Conservation (phyloP, 1,140 invertebrate species). For the Drosophila bocqueti region DNA sequence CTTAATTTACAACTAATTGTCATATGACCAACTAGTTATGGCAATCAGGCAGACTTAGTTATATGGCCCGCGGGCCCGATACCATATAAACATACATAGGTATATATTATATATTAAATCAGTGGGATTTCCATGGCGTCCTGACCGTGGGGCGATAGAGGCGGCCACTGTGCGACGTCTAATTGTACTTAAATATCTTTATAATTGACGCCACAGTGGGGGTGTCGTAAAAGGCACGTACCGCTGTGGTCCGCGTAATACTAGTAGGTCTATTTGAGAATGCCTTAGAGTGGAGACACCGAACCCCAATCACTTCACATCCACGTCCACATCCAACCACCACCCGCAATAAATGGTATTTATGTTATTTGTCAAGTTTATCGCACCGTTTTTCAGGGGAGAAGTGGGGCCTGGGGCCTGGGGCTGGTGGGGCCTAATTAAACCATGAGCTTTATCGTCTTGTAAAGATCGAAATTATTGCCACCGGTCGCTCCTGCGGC, state of each 20-base stretch:
- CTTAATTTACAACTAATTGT: conserved; percentile 82
- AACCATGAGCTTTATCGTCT: conserved; percentile 72
- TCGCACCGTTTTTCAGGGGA: conserved; percentile 43
- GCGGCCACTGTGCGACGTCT: conserved; percentile 35
- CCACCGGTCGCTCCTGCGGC: conserved; percentile 13
- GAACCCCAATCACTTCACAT: conserved; percentile 35
- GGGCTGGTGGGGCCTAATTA: conserved; percentile 62
- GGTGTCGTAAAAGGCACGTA: conserved; percentile 73
- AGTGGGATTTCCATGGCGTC: conserved; percentile 46
- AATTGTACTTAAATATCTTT: conserved; percentile 84
- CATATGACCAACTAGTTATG: conserved; percentile 69
- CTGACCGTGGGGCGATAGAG: conserved; percentile 45
- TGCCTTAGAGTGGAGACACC: conserved; percentile 52
- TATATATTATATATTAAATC: conserved; percentile 55
- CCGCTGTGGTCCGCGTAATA: conserved; percentile 65
- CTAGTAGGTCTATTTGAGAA: conserved; percentile 71
- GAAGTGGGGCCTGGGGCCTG: neutral
- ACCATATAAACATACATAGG: conserved; percentile 15
- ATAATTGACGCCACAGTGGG: conserved; percentile 76
- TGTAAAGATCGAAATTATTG: conserved; percentile 72
- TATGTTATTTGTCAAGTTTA: conserved; percentile 84
- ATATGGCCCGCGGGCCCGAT: conserved; percentile 49
- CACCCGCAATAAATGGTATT: conserved; percentile 82
- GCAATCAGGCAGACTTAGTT: conserved; percentile 64
- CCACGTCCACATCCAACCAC: conserved; percentile 23